These are phyloP conservation scores for Xestia ashworthii DNA, from an alignment of 2,888 invertebrate genomes.

Conservation along the genomic window DNA sequence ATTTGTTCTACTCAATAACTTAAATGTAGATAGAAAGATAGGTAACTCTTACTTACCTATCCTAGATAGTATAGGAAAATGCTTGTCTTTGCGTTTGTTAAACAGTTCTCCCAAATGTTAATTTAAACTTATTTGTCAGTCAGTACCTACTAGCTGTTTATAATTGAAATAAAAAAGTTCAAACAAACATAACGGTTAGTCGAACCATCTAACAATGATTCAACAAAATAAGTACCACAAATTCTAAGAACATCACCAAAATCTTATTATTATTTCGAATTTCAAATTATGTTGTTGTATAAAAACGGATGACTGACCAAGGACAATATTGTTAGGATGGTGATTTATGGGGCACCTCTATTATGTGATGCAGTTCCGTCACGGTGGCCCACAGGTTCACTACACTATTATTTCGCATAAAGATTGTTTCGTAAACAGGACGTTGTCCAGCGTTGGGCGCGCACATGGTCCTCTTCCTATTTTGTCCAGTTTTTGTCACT, in stretches of 20 bases:
- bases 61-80: not conserved
- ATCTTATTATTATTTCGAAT: slow-evolving; percentile 41
- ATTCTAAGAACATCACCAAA: slow-evolving; percentile 37
- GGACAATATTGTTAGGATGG: slow-evolving; percentile 56
- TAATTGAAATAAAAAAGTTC: not conserved
- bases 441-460: slow-evolving; percentile 73
- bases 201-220: slow-evolving; percentile 11
- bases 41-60: not conserved
- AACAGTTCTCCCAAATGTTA: not conserved
- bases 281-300: slow-evolving; percentile 45
- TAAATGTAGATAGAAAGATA: not conserved
- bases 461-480: slow-evolving; percentile 71
- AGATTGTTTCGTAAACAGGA: slow-evolving; percentile 86
- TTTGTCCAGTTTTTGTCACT: slow-evolving; percentile 69
- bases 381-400: slow-evolving; percentile 83
- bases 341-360: slow-evolving; percentile 63
- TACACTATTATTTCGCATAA: slow-evolving; percentile 74
- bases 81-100: not conserved
- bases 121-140: not conserved
- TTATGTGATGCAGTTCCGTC: slow-evolving; percentile 69
- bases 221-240: slow-evolving; percentile 28
- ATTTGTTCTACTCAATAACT: not conserved
- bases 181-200: slow-evolving; percentile 21
- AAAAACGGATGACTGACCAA: slow-evolving; percentile 54
- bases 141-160: not conserved